Base-by-base conservation (phyloP, 2,888 invertebrate genomes). In the Idaea biselata region DNA sequence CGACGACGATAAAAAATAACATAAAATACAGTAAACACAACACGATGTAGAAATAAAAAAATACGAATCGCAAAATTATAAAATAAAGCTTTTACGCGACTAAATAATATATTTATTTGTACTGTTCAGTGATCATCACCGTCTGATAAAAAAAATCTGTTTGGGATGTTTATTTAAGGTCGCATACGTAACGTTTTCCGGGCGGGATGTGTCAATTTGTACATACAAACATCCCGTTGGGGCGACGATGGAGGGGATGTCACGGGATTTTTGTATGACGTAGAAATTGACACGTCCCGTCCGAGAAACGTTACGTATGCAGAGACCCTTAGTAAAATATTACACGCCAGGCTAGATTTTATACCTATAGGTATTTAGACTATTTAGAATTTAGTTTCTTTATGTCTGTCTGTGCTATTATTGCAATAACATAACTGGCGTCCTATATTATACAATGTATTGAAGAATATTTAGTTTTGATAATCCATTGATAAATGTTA, bases 101-200 rank as follows among this genome's bases (percentile, higher is more conserved):
- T 88, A 88, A n/a, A n/a, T n/a, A 82, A 83, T 75, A 75, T 84
- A 86, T 90, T 91, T 90, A 90, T 90, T 91, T 90, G 91, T 91
- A 91, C 91, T 89, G 84, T 84, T 78, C 77, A 81, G 74, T 84
- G 85, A 84, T 81, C 80, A 84, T 81, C 80, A 84, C 80, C 79
- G 77, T 74, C 75, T 72, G 78, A 77, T 79, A 69, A 75, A 77
- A 77, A 44, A 79, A 74, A 76, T 80, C 76, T 73, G 68, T 66
- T 63, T 63, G 61, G 70, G 59, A 66, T 64, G 61, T 60, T 63
- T 58, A 59, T 53, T 58, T n/a, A n/a, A n/a, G n/a, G n/a, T n/a
- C n/a, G n/a, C n/a, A n/a, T n/a, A n/a, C n/a, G n/a, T n/a, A n/a
- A n/a, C n/a, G n/a, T n/a, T n/a, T n/a, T n/a, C n/a, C n/a, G n/a